A percentile compares a stretch with the other conserved stretches of the same genome.
Conservation (phyloP, 1,140 invertebrate species). For the Carcinoscorpius rotundicauda region DNA sequence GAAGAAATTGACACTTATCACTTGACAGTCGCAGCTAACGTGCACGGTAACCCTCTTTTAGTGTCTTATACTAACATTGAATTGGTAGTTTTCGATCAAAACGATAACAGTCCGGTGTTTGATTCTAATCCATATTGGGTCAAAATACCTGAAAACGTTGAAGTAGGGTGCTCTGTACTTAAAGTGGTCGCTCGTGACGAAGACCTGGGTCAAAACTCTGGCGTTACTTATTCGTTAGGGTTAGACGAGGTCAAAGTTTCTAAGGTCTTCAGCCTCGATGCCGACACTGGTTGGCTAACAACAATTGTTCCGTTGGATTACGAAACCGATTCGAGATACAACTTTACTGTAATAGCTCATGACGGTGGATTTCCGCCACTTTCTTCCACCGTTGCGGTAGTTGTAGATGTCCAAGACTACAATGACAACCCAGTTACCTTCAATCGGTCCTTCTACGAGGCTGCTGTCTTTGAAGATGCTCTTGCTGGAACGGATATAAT, state of each 20-base stretch:
- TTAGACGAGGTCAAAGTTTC: conserved; percentile 40
- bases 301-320: conserved; percentile 63
- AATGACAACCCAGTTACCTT: conserved; percentile 79
- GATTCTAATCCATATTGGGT: conserved; percentile 67
- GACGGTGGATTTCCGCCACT: conserved; percentile 85
- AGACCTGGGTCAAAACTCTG: conserved; percentile 36
- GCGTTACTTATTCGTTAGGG: conserved; percentile 24
- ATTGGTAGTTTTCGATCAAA: conserved; percentile 68
- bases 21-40: conserved; percentile 59
- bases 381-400: conserved; percentile 86
- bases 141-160: conserved; percentile 65
- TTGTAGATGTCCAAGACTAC: conserved; percentile 86
- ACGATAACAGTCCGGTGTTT: conserved; percentile 53
- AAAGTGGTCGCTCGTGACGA: conserved; percentile 69
- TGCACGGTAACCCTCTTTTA: conserved; percentile 68
- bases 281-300: conserved; percentile 72
- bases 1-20: conserved; percentile 44
- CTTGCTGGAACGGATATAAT: conserved; percentile 61
- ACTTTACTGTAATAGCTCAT: conserved; percentile 85
- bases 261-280: conserved; percentile 53
- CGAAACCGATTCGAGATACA: conserved; percentile 87
- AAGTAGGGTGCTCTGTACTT: conserved; percentile 58
- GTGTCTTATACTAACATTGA: conserved; percentile 53
- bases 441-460: conserved; percentile 48
- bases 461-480: conserved; percentile 57